These are phyloP conservation scores for Gephyroberyx darwinii DNA, from an alignment of 2,797 vertebrate genomes.

Conservation along the genomic window DNA sequence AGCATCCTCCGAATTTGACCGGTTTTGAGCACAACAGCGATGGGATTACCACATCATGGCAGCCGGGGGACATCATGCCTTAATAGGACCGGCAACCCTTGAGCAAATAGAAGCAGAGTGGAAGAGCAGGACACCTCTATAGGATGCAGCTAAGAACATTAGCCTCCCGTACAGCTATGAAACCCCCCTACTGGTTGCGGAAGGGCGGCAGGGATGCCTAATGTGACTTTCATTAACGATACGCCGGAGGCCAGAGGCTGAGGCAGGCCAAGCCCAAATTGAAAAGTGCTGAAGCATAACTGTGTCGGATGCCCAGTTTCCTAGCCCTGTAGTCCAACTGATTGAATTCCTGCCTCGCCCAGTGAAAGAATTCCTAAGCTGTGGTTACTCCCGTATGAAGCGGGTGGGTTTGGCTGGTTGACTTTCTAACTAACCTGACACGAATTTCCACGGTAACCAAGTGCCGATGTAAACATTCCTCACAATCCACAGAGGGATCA, in stretches of 20 bases:
- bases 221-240: constrained; percentile 80
- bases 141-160: constrained; percentile 41
- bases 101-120: constrained; percentile 15
- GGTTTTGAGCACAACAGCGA: background rate
- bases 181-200: constrained; percentile 56
- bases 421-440: constrained; percentile 50
- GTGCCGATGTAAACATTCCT: constrained; percentile 11
- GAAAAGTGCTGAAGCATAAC: constrained; percentile 82
- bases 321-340: constrained; percentile 67
- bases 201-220: constrained; percentile 66
- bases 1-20: constrained; percentile 19
- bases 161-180: constrained; percentile 51
- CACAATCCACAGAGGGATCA: background rate
- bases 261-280: constrained; percentile 76
- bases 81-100: constrained; percentile 14
- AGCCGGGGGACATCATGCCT: constrained; percentile 9
- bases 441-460: constrained; percentile 22
- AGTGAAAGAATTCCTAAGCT: constrained; percentile 69
- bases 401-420: constrained; percentile 39
- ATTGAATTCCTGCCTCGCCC: constrained; percentile 78
- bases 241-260: constrained; percentile 68
- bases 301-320: constrained; percentile 77
- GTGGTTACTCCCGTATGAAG: constrained; percentile 52
- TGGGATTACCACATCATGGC: constrained; percentile 2
- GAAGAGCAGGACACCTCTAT: constrained; percentile 20